A percentile compares a stretch with the other conserved stretches of the same genome.
phyloP scores from a whole-genome alignment of 2,113 vertebrate genomes.

The Anhinga rufa region DNA sequence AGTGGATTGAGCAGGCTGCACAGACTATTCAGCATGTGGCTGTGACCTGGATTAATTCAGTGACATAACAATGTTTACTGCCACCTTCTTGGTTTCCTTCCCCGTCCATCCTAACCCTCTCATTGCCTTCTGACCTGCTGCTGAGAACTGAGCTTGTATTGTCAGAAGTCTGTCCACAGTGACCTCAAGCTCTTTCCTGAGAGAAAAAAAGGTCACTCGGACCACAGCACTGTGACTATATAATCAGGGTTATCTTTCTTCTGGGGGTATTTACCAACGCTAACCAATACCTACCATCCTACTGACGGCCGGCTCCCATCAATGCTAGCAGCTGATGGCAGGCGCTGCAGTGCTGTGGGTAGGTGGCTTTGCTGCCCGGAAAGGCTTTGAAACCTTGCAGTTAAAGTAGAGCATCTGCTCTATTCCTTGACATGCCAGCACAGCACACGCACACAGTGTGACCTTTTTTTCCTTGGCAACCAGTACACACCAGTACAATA shows the following conservation, averaged over 20 bases:
- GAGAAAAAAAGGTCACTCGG: neutral
- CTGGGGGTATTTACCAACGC: neutral
- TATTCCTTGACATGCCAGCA: neutral
- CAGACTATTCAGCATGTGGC: neutral
- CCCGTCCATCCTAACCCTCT: neutral
- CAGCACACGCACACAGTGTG: accelerated
- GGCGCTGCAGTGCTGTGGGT: neutral
- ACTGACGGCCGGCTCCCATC: neutral
- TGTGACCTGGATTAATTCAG: neutral
- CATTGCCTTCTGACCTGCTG: neutral
- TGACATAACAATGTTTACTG: neutral
- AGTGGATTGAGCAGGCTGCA: neutral
- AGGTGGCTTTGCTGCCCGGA: neutral
- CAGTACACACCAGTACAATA: accelerated
- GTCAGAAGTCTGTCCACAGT: neutral
- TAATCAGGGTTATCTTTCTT: neutral
- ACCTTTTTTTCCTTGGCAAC: neutral
- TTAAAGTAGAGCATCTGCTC: neutral
- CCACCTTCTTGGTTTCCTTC: neutral
- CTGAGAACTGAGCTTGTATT: neutral
- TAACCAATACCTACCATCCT: accelerated
- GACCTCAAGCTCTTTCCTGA: neutral
- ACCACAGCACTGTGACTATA: neutral
- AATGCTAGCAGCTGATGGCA: neutral
- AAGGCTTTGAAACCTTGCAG: neutral